Conservation (phyloP, 2,888 invertebrate species). For the Scotopteryx bipunctaria region DNA sequence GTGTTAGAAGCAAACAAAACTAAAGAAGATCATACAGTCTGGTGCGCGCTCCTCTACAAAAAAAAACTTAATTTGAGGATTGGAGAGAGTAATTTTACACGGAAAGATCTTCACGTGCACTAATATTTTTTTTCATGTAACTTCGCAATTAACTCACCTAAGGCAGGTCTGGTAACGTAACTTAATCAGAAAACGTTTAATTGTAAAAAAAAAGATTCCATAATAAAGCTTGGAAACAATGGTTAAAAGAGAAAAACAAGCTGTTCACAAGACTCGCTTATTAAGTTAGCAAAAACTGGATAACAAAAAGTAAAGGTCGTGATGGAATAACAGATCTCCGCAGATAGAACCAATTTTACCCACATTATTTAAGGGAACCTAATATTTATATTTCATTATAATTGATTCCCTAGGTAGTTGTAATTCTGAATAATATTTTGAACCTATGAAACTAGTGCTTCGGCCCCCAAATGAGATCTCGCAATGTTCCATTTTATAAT, state of each 20-base stretch:
- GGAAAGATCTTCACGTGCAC: no score
- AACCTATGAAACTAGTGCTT: no score
- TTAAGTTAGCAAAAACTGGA: constrained; percentile 21
- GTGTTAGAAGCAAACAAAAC: constrained; percentile 8
- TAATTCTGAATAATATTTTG: background rate
- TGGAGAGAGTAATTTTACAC: no score
- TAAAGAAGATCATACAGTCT: constrained; percentile 1
- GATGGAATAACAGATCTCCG: constrained; percentile 16
- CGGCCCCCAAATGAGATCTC: no score
- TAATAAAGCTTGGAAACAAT: constrained; percentile 20
- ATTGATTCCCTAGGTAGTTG: background rate
- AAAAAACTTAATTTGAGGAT: no score
- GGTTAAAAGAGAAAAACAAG: constrained; percentile 21
- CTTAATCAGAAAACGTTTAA: constrained; percentile 22
- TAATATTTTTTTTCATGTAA: background rate
- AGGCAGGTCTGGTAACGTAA: background rate
- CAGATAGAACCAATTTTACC: constrained; percentile 16
- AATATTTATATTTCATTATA: constrained; percentile 27
- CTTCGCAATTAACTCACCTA: background rate
- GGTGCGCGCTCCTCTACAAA: no score
- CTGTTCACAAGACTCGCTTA: constrained; percentile 16
- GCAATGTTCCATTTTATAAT: no score
- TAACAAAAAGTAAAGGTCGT: constrained; percentile 18
- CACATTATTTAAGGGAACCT: constrained; percentile 6
- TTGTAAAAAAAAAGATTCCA: constrained; percentile 15